phyloP scores from a whole-genome alignment of 2,113 vertebrate genomes.

The Calidris pygmaea region DNA sequence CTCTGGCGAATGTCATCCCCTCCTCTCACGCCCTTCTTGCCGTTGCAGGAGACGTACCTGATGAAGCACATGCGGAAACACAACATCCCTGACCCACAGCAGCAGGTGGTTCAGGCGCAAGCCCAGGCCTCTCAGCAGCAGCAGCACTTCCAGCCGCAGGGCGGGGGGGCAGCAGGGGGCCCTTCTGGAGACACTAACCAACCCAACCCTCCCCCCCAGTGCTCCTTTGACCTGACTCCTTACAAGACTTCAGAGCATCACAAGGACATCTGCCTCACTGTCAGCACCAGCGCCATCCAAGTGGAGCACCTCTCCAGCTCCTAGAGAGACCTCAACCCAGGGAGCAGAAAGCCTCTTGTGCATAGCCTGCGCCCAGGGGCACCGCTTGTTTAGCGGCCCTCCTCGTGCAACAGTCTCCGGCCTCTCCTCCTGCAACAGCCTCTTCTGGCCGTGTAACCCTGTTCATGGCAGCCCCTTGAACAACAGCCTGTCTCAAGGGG shows the following conservation, averaged over 20 bases:
- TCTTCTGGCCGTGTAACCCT: constrained; percentile 64
- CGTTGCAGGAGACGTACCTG: constrained; percentile 92
- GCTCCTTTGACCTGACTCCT: constrained; percentile 94
- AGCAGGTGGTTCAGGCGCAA: constrained; percentile 74
- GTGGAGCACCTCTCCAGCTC: constrained; percentile 85
- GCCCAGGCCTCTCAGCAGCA: constrained; percentile 76
- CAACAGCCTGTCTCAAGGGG: constrained; percentile 57
- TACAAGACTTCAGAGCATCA: constrained; percentile 93
- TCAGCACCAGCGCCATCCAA: constrained; percentile 90
- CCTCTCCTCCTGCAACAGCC: constrained; percentile 65
- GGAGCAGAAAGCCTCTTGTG: constrained; percentile 67
- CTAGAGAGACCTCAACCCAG: constrained; percentile 74
- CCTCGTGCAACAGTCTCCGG: constrained; percentile 64
- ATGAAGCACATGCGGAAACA: constrained; percentile 99
- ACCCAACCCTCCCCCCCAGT: constrained; percentile 83
- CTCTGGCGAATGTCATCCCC: accelerated
- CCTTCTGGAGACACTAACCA: constrained; percentile 81
- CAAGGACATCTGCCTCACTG: constrained; percentile 98
- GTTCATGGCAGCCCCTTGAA: constrained; percentile 62
- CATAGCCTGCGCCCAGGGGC: constrained; percentile 62
- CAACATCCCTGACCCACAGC: constrained; percentile 85
- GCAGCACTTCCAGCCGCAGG: constrained; percentile 83
- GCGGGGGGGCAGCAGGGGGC: constrained; percentile 75
- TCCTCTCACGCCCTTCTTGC: neutral
- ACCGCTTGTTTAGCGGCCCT: constrained; percentile 50